These are phyloP conservation scores for Acheta domesticus DNA, from an alignment of 2,888 invertebrate genomes.

Conservation along the genomic window DNA sequence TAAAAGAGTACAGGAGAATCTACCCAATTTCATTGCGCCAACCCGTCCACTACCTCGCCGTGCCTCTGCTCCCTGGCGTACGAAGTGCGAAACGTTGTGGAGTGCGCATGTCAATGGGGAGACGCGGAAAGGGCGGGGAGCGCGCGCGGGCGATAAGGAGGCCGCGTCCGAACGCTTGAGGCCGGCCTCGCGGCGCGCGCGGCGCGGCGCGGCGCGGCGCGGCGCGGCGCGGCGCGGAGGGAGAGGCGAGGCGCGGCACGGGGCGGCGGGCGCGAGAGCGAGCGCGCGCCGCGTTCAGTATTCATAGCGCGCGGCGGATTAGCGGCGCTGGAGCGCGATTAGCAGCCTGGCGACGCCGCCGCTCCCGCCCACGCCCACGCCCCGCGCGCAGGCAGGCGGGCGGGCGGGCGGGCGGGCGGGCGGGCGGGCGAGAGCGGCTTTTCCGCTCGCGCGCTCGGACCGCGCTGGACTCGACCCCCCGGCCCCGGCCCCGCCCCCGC, in stretches of 20 bases:
- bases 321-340: not conserved
- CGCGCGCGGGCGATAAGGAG: too few species aligned
- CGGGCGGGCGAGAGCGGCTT: not conserved
- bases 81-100: too few species aligned
- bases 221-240: not conserved
- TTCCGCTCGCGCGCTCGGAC: not conserved
- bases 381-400: not conserved
- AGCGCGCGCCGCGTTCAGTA: not conserved
- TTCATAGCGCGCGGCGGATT: constrained; percentile 10
- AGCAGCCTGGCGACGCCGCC: not conserved
- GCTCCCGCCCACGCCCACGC: not conserved
- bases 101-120: too few species aligned
- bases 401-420: not conserved
- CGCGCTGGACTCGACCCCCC: not conserved
- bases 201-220: not conserved
- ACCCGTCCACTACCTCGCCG: too few species aligned
- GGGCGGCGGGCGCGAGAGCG: not conserved
- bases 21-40: too few species aligned
- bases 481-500: too few species aligned
- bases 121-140: too few species aligned
- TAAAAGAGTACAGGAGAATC: too few species aligned
- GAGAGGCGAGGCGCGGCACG: not conserved
- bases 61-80: too few species aligned
- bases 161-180: not conserved
- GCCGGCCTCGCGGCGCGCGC: not conserved